A percentile compares a stretch with the other conserved stretches of the same genome.
Conservation (phyloP, 2,888 invertebrate genomes). For the Ashinkailepas kermadecensis region DNA sequence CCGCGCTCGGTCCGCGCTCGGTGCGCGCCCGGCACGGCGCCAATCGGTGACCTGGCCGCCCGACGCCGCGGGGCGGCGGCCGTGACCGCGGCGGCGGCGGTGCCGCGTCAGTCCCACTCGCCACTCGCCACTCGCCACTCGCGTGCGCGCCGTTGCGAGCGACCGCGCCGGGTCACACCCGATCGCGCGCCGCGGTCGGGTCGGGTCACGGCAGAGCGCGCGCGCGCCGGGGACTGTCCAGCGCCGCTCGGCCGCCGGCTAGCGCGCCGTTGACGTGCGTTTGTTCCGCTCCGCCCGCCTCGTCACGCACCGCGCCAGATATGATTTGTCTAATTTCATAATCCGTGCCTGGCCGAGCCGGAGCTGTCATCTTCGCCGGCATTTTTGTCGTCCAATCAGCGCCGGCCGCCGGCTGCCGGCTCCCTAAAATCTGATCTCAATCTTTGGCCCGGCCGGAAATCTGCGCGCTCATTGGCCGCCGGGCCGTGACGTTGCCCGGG, state of each 20-base stretch:
- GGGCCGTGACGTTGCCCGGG: constrained; percentile 29
- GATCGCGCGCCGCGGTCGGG: constrained; percentile 18
- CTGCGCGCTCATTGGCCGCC: constrained; percentile 26
- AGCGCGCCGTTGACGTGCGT: constrained; percentile 24
- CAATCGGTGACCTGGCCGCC: too few species aligned
- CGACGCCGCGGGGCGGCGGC: background rate
- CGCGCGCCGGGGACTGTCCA: constrained; percentile 12
- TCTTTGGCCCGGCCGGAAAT: constrained; percentile 25
- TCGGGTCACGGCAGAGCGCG: background rate
- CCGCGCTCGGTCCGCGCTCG: constrained; percentile 23
- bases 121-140: background rate
- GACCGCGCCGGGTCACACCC: constrained; percentile 12
- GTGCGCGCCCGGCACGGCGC: background rate
- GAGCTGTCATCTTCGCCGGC: constrained; percentile 34
- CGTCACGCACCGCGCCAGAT: constrained; percentile 26
- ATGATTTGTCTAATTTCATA: constrained; percentile 31
- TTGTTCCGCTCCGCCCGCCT: constrained; percentile 26
- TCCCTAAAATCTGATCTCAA: constrained; percentile 15
- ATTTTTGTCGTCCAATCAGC: constrained; percentile 33
- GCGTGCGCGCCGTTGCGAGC: background rate
- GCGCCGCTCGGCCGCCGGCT: constrained; percentile 18
- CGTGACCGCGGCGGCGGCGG: too few species aligned
- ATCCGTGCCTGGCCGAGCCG: constrained; percentile 31
- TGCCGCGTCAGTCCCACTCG: too few species aligned
- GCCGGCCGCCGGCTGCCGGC: background rate